Percentiles rank a stretch among this genome's conserved stretches.
phyloP scores from a whole-genome alignment of 2,888 invertebrate species.

The Meandrusa payeni region DNA sequence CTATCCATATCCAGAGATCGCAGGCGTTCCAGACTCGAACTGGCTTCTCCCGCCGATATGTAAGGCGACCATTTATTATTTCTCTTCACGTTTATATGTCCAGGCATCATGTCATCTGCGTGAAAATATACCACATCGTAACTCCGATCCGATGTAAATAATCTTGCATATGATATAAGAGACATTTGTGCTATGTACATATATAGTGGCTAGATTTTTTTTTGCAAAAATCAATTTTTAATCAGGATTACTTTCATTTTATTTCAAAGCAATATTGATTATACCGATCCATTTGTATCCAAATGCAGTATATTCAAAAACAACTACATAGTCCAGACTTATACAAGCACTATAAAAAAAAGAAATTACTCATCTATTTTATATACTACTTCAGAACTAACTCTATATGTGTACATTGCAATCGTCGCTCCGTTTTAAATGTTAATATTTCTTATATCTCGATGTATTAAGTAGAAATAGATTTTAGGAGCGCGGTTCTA shows the following conservation, averaged over 20 bases:
- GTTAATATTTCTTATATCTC: neutral
- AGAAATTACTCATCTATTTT: too few relatives aligned
- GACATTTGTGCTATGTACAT: slow-evolving; percentile 5
- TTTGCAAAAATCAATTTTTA: too few relatives aligned
- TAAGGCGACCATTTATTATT: slow-evolving; percentile 35
- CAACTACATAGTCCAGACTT: too few relatives aligned
- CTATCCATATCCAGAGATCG: slow-evolving; percentile 59
- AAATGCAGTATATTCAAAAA: too few relatives aligned
- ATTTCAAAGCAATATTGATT: too few relatives aligned
- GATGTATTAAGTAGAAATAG: slow-evolving; percentile 12
- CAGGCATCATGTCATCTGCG: slow-evolving; percentile 5
- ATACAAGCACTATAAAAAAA: too few relatives aligned
- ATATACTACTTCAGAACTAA: too few relatives aligned
- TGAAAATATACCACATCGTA: neutral
- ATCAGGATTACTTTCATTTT: too few relatives aligned
- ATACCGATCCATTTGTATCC: too few relatives aligned
- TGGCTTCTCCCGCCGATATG: slow-evolving; percentile 63
- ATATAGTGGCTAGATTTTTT: too few relatives aligned
- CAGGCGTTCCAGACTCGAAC: slow-evolving; percentile 64
- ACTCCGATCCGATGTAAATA: slow-evolving; percentile 9
- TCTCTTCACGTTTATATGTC: slow-evolving; percentile 5
- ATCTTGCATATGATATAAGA: neutral
- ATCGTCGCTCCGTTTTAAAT: neutral
- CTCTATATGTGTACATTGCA: too few relatives aligned
- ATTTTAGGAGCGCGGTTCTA: neutral